Evolutionary conservation across 2,888 invertebrate species (phyloP).

Genomic region (Eutolmus rufibarbis): DNA sequence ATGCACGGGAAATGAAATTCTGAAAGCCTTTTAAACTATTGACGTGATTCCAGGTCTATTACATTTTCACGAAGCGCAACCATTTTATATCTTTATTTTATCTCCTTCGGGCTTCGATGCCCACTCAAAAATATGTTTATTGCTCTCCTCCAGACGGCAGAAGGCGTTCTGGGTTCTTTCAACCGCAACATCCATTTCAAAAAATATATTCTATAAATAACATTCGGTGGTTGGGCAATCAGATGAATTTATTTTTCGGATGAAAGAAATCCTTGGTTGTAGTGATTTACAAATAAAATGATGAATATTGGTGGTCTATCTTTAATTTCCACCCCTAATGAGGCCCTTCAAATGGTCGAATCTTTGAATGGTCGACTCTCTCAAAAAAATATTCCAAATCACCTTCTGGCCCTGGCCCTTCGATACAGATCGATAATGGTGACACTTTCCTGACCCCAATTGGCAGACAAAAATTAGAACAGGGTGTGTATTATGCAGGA

Average conservation of each 20-base stretch:
- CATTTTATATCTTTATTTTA: background rate
- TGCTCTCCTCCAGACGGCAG: background rate
- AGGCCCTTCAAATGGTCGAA: conserved; percentile 14
- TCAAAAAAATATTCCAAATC: conserved; percentile 30
- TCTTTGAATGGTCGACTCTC: background rate
- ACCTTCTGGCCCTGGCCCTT: background rate
- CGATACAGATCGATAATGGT: conserved; percentile 13
- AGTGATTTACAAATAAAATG: conserved; percentile 31
- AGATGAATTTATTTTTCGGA: background rate
- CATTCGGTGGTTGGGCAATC: background rate
- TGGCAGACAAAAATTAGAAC: background rate
- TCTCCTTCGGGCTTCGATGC: background rate
- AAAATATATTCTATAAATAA: background rate
- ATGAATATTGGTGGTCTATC: background rate
- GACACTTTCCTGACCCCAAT: background rate
- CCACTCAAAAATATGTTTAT: background rate
- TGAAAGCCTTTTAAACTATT: background rate
- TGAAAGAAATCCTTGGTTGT: background rate
- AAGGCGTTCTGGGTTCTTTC: background rate
- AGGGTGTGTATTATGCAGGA: background rate
- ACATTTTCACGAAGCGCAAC: background rate
- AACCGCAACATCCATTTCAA: conserved; percentile 7
- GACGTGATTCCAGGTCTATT: background rate
- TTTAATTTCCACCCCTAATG: conserved; percentile 33
- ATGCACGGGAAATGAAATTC: background rate